A percentile compares a stretch with the other conserved stretches of the same genome.
Evolutionary conservation across 2,113 vertebrate species (phyloP).

Genomic region (Nanorana parkeri): DNA sequence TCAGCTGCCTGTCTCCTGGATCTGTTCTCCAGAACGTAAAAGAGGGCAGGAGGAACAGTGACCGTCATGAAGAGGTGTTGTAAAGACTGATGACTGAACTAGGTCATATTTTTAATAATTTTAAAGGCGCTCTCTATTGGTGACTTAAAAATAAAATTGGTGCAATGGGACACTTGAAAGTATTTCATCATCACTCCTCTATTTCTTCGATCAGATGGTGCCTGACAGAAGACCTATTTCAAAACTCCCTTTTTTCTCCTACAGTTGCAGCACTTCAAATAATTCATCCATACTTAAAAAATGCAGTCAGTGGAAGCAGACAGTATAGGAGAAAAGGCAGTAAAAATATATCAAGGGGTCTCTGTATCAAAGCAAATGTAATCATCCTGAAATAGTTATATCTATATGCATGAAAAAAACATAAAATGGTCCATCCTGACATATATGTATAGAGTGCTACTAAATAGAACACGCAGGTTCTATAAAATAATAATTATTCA

Average conservation of each 20-base stretch:
- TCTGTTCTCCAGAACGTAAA: conserved; percentile 57
- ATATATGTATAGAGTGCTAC: too few relatives aligned
- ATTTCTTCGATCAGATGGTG: not conserved
- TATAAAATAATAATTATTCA: too few relatives aligned
- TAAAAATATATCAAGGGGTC: not conserved
- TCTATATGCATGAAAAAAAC: not conserved
- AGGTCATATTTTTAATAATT: not conserved
- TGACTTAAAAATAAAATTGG: conserved; percentile 8
- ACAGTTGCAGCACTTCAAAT: not conserved
- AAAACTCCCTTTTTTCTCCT: not conserved
- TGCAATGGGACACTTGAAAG: conserved; percentile 5
- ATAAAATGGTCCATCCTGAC: not conserved
- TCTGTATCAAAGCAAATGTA: not conserved
- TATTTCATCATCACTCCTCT: not conserved
- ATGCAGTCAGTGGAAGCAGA: not conserved
- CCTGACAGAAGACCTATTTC: not conserved
- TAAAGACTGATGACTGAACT: conserved; percentile 15
- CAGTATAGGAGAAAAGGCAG: not conserved
- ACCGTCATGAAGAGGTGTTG: conserved; percentile 17
- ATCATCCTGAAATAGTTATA: not conserved
- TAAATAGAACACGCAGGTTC: too few relatives aligned
- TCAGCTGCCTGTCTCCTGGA: conserved; percentile 57
- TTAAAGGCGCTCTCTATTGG: not conserved
- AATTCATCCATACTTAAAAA: conserved; percentile 6
- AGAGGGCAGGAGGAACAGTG: conserved; percentile 33